A percentile compares a stretch with the other conserved stretches of the same genome.
Conservation (phyloP, 2,113 vertebrate genomes). For the Phalacrocorax brasilianus region DNA sequence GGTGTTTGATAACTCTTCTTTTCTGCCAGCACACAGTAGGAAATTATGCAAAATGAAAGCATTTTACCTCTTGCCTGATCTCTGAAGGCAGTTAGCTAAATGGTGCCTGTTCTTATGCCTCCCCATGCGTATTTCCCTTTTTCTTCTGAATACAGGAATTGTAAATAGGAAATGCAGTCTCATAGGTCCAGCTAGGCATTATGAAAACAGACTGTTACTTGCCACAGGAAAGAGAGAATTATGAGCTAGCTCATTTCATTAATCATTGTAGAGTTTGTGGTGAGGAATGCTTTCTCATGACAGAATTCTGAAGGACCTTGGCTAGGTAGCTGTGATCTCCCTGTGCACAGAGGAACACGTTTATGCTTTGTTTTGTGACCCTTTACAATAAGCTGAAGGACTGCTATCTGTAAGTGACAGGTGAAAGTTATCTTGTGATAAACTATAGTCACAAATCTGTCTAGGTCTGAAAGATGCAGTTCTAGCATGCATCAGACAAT, state of each 20-base stretch:
- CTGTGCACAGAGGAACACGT: fast-evolving
- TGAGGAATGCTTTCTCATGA: background rate
- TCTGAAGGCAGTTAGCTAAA: background rate
- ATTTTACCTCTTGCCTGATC: background rate
- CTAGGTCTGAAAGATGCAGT: background rate
- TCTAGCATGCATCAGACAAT: background rate
- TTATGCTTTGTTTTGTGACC: background rate
- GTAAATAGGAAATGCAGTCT: background rate
- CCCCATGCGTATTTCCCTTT: background rate
- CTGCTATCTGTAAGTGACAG: background rate
- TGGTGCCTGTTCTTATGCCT: background rate
- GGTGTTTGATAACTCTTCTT: background rate
- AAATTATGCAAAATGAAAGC: background rate
- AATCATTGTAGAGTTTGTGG: fast-evolving
- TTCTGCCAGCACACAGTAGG: background rate
- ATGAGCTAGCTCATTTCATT: background rate
- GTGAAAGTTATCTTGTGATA: background rate
- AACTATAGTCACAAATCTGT: background rate
- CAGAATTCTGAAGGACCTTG: background rate
- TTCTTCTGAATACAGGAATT: background rate
- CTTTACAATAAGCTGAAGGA: background rate
- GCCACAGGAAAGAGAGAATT: background rate
- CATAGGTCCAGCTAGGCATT: background rate
- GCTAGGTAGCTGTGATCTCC: background rate
- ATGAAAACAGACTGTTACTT: background rate